Conservation (phyloP, 2,113 vertebrate species). For the Tenrec ecaudatus region DNA sequence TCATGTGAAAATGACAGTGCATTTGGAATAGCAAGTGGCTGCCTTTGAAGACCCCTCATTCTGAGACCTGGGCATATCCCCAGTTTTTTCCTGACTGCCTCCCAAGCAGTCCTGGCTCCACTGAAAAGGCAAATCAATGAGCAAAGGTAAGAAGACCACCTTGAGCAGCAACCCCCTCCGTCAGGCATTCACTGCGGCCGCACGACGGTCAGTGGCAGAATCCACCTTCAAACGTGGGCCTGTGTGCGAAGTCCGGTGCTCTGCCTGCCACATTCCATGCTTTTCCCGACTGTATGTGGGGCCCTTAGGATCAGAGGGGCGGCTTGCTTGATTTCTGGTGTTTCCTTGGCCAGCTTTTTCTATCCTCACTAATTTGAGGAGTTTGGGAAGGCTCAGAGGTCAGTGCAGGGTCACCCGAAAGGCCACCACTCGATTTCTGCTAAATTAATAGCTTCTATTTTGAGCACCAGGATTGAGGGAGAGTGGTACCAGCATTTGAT, state of each 20-base stretch:
- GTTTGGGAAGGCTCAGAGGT: not conserved
- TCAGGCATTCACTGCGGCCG: not conserved
- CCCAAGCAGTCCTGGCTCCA: not conserved
- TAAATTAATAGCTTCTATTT: slow-evolving; percentile 51
- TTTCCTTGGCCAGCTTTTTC: not conserved
- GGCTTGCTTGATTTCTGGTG: not conserved
- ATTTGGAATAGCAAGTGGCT: too few relatives aligned
- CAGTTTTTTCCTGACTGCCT: not conserved
- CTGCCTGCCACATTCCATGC: fast-evolving
- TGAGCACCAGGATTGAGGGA: not conserved
- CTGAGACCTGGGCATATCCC: not conserved
- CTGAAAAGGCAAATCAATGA: not conserved
- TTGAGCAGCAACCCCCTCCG: not conserved
- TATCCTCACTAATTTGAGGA: not conserved
- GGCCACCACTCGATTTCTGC: not conserved
- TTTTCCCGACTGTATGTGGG: not conserved
- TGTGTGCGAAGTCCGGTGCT: not conserved
- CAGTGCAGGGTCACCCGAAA: not conserved
- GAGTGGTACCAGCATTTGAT: not conserved
- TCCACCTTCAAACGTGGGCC: not conserved
- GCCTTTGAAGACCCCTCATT: not conserved
- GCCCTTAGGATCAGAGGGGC: not conserved
- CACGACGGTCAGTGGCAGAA: fast-evolving
- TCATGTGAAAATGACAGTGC: too few relatives aligned
- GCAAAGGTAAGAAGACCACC: not conserved